Evolutionary conservation across 2,888 invertebrate species (phyloP), one percentile per base, ranked within the genome.

Genomic region (Sussaba pulchella): DNA sequence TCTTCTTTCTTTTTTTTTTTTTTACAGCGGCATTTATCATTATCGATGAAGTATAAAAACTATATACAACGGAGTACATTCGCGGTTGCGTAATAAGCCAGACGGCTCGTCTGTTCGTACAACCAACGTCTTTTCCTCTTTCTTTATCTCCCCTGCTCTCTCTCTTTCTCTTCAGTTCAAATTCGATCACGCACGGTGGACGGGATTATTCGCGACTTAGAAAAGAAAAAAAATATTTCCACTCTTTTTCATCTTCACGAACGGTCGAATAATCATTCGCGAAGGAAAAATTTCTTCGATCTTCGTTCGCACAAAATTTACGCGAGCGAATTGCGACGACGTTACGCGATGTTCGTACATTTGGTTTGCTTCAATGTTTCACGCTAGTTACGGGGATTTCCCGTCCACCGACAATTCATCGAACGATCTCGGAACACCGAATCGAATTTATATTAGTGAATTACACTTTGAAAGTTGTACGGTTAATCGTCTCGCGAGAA

Each of bases 1-100:
- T 67, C 81, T 86, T 85, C 31, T 31, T 5, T 31, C 6, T 41
- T 61, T 26, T 12, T 6, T 52, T 76, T 67, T 82, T 86, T 85
- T 87, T 75, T 81, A 87, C 87, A 88, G 82, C 86, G 82, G 77
- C 83, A 17, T 31, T 36, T 81, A 83, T 79, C 85, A 81, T 85
- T 87, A 87, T 87, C 83, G 85, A 86, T 81, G 83, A 85, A 88
- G 90, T 90, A 90, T 90, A 90, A 90, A 89, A 91, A 90, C 89
- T 91, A 91, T 91, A 84, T 90, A 91, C 89, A 91, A 80, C 85
- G 86, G 82, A 85, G 84, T 85, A 84, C 81, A 84, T 45, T 72
- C 82, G 78, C 81, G 83, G 77, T 86, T 85, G 81, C 86, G 81
- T 82, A 86, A 85, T 82, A 82, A 83, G 82, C 80, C 84, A 84